Conservation (phyloP, 23 tunicate species). For the Styela plicata region DNA sequence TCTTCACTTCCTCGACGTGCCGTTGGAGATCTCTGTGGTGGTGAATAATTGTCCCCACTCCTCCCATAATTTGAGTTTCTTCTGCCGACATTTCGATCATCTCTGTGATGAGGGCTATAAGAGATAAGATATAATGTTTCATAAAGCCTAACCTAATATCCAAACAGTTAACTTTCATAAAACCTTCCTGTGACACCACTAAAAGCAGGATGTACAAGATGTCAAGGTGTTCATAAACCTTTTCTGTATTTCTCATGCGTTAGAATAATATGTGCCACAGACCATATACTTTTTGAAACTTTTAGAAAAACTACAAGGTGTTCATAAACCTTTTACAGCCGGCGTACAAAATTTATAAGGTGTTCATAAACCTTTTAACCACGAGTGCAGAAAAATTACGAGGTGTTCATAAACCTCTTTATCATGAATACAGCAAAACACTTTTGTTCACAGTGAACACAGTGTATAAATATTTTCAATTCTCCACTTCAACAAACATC, state of each 20-base stretch:
- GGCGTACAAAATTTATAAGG: too few species aligned
- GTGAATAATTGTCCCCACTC: slow-evolving; percentile 33
- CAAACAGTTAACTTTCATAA: not conserved
- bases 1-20: slow-evolving; percentile 25
- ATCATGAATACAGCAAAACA: not conserved
- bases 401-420: slow-evolving; percentile 1
- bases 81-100: slow-evolving; percentile 50
- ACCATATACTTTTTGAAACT: too few species aligned
- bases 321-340: too few species aligned
- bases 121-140: slow-evolving; percentile 7
- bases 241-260: too few species aligned
- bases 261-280: too few species aligned
- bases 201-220: too few species aligned
- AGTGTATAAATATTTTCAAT: not conserved
- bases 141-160: slow-evolving; percentile 2
- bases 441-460: not conserved
- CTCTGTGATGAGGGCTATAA: slow-evolving; percentile 72
- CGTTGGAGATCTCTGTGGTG: slow-evolving; percentile 45
- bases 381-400: too few species aligned
- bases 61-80: slow-evolving; percentile 59
- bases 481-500: not conserved
- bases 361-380: too few species aligned
- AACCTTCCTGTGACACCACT: too few species aligned
- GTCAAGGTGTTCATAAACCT: too few species aligned
- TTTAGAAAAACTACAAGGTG: too few species aligned